These are phyloP conservation scores for Diorhabda carinulata DNA, from an alignment of 1,140 invertebrate genomes.

Conservation along the genomic window DNA sequence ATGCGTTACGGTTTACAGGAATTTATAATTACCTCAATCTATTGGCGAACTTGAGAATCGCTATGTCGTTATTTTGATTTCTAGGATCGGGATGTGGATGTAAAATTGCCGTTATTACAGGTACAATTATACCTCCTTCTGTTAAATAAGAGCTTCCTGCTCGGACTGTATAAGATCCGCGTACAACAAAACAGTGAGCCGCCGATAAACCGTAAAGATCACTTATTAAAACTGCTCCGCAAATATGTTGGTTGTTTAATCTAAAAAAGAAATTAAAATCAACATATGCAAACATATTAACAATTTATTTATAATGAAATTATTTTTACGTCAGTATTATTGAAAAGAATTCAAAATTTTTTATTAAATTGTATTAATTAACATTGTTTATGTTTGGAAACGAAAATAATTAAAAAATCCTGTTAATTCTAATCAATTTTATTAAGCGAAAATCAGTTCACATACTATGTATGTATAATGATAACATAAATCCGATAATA, in stretches of 20 bases:
- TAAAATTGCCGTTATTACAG: constrained; percentile 15
- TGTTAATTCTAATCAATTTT: no score
- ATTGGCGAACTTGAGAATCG: constrained; percentile 9
- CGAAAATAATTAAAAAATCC: no score
- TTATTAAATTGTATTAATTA: no score
- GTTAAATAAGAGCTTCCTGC: constrained; percentile 9
- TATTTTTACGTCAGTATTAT: no score
- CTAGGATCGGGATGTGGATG: constrained; percentile 13
- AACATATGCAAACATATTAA: background rate
- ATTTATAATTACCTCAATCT: constrained; percentile 5
- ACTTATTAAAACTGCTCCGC: constrained; percentile 22
- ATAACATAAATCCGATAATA: no score
- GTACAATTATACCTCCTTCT: constrained; percentile 4
- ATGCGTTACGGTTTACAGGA: background rate
- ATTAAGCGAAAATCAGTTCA: no score
- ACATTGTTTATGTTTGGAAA: no score
- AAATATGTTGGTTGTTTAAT: constrained; percentile 14
- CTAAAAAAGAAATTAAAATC: constrained; percentile 1
- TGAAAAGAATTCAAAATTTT: no score
- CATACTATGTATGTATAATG: no score
- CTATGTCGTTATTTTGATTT: constrained; percentile 19
- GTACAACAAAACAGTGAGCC: constrained; percentile 25
- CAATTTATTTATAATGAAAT: background rate
- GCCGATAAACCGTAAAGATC: constrained; percentile 17
- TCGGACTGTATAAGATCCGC: constrained; percentile 17